A percentile compares a stretch with the other conserved stretches of the same genome.
These are phyloP conservation scores for Lepidothrix coronata DNA, from an alignment of 2,113 vertebrate species.

Conservation along the genomic window DNA sequence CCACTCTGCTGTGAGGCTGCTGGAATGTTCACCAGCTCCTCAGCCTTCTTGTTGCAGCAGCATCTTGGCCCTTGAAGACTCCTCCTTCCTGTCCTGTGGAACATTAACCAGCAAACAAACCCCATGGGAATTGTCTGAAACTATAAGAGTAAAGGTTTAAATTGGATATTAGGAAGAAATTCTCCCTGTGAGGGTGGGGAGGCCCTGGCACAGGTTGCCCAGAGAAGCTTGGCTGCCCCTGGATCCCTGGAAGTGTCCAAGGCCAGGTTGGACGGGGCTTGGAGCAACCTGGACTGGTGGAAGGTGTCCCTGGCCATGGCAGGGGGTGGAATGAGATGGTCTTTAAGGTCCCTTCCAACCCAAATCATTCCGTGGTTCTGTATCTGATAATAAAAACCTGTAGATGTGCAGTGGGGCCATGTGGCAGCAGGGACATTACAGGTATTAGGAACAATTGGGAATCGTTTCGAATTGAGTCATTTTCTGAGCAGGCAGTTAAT, in stretches of 20 bases:
- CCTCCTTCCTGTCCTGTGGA: background rate
- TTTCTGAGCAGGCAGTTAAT: constrained; percentile 66
- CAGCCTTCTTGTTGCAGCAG: background rate
- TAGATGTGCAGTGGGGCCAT: background rate
- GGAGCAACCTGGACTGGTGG: background rate
- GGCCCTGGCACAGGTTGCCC: background rate
- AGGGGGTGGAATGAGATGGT: rapidly evolving
- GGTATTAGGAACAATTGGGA: constrained; percentile 52
- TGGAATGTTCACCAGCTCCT: background rate
- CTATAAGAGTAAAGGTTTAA: background rate
- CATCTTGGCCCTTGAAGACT: background rate
- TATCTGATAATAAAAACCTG: background rate
- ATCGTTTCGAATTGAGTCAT: constrained; percentile 40
- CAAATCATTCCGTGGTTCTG: background rate
- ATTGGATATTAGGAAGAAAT: background rate
- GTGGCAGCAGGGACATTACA: constrained; percentile 21
- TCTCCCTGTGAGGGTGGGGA: rapidly evolving
- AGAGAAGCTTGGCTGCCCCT: background rate
- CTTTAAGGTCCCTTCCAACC: background rate
- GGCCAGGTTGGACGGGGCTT: rapidly evolving
- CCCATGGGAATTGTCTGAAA: background rate
- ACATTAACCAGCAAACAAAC: background rate
- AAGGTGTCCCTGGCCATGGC: background rate
- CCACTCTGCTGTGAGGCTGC: background rate
- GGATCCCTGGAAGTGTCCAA: background rate